Evolutionary conservation across 2,888 invertebrate genomes (phyloP).

Genomic region (Amiota mariae): DNA sequence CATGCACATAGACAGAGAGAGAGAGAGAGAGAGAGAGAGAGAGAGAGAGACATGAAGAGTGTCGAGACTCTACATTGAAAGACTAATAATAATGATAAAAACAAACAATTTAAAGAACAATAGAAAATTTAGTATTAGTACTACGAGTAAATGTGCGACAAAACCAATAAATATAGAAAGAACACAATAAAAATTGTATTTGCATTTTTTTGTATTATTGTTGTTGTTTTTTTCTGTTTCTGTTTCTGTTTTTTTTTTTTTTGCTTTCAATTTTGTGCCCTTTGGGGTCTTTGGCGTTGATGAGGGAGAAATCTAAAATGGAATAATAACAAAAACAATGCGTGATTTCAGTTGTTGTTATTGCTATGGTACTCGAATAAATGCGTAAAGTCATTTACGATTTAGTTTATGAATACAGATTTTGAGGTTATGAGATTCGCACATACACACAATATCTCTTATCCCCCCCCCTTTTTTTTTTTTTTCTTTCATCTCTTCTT

Average conservation of each 20-base stretch:
- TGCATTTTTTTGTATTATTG: slow-evolving; percentile 16
- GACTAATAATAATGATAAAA: neutral
- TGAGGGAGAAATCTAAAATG: neutral
- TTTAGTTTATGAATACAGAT: slow-evolving; percentile 33
- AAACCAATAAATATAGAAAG: slow-evolving; percentile 15
- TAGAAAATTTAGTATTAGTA: neutral
- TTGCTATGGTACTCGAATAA: slow-evolving; percentile 28
- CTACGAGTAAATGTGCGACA: slow-evolving; percentile 20
- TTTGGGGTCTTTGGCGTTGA: slow-evolving; percentile 1
- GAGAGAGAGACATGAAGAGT: too few relatives aligned
- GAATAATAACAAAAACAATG: slow-evolving; percentile 45
- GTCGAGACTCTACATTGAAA: too few relatives aligned
- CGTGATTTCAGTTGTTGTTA: slow-evolving; percentile 37
- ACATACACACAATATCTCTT: neutral
- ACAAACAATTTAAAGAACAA: slow-evolving; percentile 8
- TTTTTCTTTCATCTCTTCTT: neutral
- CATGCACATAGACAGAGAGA: slow-evolving; percentile 2
- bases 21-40: too few relatives aligned
- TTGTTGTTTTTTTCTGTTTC: neutral
- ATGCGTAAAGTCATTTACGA: slow-evolving; percentile 32
- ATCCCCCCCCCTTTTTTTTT: neutral
- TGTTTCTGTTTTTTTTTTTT: neutral
- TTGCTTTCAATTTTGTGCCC: too few relatives aligned
- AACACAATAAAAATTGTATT: slow-evolving; percentile 8
- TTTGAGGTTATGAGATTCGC: slow-evolving; percentile 20